A percentile compares a stretch with the other conserved stretches of the same genome.
Conservation (phyloP, 37 sponge, comb jelly and placozoan species). For the Amphimedon queenslandica region DNA sequence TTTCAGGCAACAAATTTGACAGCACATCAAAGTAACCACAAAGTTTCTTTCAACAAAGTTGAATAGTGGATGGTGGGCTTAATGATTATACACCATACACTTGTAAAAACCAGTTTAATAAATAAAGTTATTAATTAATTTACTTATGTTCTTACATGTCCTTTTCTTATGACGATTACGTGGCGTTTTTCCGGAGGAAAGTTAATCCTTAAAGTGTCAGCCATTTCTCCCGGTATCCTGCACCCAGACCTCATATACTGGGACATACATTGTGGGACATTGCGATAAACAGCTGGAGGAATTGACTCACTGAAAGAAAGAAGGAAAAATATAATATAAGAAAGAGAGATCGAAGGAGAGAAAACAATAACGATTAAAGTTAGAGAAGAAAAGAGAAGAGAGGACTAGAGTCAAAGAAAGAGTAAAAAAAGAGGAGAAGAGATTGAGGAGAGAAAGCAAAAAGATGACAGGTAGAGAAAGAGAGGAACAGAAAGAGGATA, state of each 20-base stretch:
- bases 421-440: too few relatives aligned
- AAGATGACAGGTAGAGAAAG: too few relatives aligned
- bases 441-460: too few relatives aligned
- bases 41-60: too few relatives aligned
- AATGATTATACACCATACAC: too few relatives aligned
- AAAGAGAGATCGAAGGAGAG: too few relatives aligned
- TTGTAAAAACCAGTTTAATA: too few relatives aligned
- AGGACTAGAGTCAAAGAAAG: conserved; percentile 36
- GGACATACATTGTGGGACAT: conserved; percentile 63
- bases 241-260: conserved; percentile 60
- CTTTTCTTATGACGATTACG: conserved; percentile 62
- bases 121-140: neutral
- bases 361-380: neutral
- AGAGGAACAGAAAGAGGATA: too few relatives aligned
- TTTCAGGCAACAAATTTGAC: too few relatives aligned
- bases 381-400: neutral
- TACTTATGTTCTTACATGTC: conserved; percentile 51
- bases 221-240: conserved; percentile 46
- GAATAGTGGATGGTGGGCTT: too few relatives aligned
- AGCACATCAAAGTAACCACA: too few relatives aligned
- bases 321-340: neutral
- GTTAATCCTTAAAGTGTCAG: conserved; percentile 36
- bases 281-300: conserved; percentile 49
- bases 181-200: conserved; percentile 38
- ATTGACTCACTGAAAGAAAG: conserved; percentile 30